Percentiles rank a stretch among this genome's conserved stretches.
Conservation (phyloP, 2,797 vertebrate genomes). For the Somateria mollissima region DNA sequence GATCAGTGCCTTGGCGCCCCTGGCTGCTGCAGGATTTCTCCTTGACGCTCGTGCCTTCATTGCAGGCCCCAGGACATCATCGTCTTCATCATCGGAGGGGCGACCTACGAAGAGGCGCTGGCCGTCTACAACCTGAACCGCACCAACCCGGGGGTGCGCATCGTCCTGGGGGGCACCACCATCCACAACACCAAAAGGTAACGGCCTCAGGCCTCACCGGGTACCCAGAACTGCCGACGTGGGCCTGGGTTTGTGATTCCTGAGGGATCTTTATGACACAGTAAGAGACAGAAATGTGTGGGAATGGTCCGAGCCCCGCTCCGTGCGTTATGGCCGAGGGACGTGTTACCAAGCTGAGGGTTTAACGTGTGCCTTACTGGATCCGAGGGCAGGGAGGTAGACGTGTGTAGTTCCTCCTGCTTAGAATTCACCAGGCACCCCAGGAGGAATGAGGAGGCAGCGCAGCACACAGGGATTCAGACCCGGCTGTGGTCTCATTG, state of each 20-base stretch:
- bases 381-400: neutral
- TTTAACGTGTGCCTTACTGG: neutral
- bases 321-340: neutral
- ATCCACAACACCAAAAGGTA: slow-evolving; percentile 95
- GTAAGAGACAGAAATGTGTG: accelerated
- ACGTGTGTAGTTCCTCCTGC: neutral
- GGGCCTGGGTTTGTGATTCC: neutral
- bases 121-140: slow-evolving; percentile 94
- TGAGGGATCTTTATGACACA: accelerated
- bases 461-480: neutral
- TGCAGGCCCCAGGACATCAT: slow-evolving; percentile 93
- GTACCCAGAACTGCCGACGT: neutral
- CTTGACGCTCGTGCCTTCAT: neutral
- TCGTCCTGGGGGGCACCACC: slow-evolving; percentile 90
- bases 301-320: accelerated
- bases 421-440: neutral
- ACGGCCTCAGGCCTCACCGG: neutral
- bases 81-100: slow-evolving; percentile 92
- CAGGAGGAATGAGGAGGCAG: neutral
- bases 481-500: neutral
- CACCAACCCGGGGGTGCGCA: slow-evolving; percentile 87
- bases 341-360: neutral
- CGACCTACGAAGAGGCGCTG: slow-evolving; percentile 92
- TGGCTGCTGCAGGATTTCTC: neutral
- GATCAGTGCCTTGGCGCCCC: accelerated